A percentile compares a stretch with the other conserved stretches of the same genome.
These are phyloP conservation scores for Zygaena filipendulae DNA, from an alignment of 2,888 invertebrate species.

Conservation along the genomic window DNA sequence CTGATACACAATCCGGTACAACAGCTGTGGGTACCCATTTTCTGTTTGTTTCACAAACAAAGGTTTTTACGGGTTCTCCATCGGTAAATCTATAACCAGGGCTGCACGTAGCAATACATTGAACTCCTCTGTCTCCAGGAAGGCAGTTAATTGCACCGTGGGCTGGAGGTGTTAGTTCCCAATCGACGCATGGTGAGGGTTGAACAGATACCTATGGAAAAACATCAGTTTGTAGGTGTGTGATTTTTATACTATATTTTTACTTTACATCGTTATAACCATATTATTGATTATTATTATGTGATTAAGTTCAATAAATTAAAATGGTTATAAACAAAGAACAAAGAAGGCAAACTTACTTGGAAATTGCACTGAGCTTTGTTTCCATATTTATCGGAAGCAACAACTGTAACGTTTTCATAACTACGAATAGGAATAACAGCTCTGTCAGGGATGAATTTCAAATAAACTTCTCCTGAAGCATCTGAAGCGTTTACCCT, in stretches of 20 bases:
- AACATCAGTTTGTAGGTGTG: slow-evolving; percentile 29
- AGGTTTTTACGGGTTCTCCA: slow-evolving; percentile 88
- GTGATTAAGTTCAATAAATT: no score
- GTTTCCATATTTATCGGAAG: slow-evolving; percentile 88
- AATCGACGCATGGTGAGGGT: slow-evolving; percentile 94
- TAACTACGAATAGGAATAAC: slow-evolving; percentile 87
- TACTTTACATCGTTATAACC: not conserved
- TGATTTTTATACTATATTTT: slow-evolving; percentile 3
- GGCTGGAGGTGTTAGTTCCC: slow-evolving; percentile 91
- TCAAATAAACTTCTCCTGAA: slow-evolving; percentile 87
- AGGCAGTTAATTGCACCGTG: slow-evolving; percentile 90
- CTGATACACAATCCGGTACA: slow-evolving; percentile 95
- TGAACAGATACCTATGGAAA: slow-evolving; percentile 83
- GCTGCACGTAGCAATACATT: slow-evolving; percentile 91
- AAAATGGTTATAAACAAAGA: not conserved
- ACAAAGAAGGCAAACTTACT: slow-evolving; percentile 41
- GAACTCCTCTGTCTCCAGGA: slow-evolving; percentile 83
- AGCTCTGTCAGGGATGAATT: slow-evolving; percentile 85
- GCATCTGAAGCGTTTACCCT: slow-evolving; percentile 89
- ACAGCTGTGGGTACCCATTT: slow-evolving; percentile 90
- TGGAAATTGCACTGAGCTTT: slow-evolving; percentile 93
- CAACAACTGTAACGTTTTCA: slow-evolving; percentile 92
- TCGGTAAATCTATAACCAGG: slow-evolving; percentile 91
- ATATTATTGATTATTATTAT: no score
- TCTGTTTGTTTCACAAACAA: slow-evolving; percentile 82